These are phyloP conservation scores for Orchestia grillus DNA, from an alignment of 1,140 invertebrate genomes.

Conservation along the genomic window DNA sequence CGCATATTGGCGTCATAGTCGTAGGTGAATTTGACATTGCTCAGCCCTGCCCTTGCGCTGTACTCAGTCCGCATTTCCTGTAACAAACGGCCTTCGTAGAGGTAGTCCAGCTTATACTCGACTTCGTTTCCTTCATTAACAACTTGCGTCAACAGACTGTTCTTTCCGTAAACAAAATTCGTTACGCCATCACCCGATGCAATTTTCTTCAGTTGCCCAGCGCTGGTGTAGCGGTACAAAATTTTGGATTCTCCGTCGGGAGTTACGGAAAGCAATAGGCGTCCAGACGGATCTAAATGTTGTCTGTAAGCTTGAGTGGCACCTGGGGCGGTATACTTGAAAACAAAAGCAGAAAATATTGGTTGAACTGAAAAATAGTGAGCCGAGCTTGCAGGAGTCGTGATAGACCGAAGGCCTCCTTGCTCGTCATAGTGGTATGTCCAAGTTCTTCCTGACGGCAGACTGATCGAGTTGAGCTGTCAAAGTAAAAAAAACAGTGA, in stretches of 20 bases:
- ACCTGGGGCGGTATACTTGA: conserved; percentile 92
- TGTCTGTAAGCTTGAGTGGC: conserved; percentile 74
- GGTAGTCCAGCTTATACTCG: conserved; percentile 89
- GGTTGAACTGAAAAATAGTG: conserved; percentile 90
- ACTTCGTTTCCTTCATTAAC: conserved; percentile 84
- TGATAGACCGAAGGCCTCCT: conserved; percentile 87
- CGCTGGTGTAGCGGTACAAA: conserved; percentile 89
- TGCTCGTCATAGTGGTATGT: conserved; percentile 87
- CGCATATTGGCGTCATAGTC: conserved; percentile 93
- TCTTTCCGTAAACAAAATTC: conserved; percentile 84
- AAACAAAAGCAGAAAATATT: conserved; percentile 84
- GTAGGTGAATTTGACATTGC: conserved; percentile 92
- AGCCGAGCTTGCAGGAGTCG: conserved; percentile 86
- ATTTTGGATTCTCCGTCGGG: conserved; percentile 91
- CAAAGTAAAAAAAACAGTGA: neutral
- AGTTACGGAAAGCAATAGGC: conserved; percentile 87
- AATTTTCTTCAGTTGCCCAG: conserved; percentile 82
- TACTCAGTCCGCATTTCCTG: conserved; percentile 88
- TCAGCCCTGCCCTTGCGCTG: conserved; percentile 89
- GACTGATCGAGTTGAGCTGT: conserved; percentile 60
- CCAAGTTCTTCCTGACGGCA: conserved; percentile 90
- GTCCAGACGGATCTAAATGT: conserved; percentile 88
- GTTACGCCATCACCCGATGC: conserved; percentile 89
- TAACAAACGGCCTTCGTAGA: conserved; percentile 83
- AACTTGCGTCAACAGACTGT: conserved; percentile 83